Evolutionary conservation across 2,888 invertebrate species (phyloP).

Genomic region (Limnephilus auricula): DNA sequence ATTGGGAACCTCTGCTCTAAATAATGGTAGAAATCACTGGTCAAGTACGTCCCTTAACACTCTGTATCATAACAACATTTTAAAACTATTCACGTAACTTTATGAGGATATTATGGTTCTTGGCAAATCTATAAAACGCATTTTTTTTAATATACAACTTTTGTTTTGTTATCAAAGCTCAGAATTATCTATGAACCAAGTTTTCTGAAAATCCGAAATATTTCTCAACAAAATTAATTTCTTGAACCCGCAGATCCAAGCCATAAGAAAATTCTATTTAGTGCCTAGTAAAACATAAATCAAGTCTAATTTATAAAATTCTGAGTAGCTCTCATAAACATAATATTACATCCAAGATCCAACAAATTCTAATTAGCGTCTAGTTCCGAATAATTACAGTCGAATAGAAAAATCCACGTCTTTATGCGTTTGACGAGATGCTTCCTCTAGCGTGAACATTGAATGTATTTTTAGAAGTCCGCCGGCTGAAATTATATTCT

Average conservation of each 20-base stretch:
- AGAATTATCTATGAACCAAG: no score
- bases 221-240: background rate
- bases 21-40: no score
- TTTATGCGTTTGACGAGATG: background rate
- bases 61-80: no score
- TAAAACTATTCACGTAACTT: background rate
- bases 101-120: background rate
- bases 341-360: background rate
- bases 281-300: background rate
- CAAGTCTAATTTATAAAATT: background rate
- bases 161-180: no score
- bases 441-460: constrained; percentile 2
- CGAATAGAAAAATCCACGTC: background rate
- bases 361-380: background rate
- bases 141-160: no score
- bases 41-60: no score
- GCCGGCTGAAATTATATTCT: background rate
- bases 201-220: no score
- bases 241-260: background rate
- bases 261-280: background rate
- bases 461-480: background rate
- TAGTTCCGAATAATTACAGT: background rate
- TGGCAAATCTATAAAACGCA: background rate
- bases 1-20: no score
- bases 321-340: background rate